Percentiles rank a stretch among this genome's conserved stretches.
These are phyloP conservation scores for Macrosteles quadrilineatus DNA, from an alignment of 1,140 invertebrate genomes.

Conservation along the genomic window DNA sequence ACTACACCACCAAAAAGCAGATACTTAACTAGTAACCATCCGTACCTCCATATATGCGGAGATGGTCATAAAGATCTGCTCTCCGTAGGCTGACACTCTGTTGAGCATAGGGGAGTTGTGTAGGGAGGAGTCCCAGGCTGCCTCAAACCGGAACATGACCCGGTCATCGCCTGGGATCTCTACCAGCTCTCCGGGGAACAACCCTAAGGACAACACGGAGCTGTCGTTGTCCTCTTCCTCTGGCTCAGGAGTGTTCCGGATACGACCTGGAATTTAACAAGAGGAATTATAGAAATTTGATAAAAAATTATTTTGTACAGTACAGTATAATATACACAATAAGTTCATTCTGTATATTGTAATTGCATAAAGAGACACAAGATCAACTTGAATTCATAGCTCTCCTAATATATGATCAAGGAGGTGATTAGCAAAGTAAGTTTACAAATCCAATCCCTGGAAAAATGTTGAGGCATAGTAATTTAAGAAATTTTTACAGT, in stretches of 20 bases:
- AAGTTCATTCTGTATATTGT: too few species aligned
- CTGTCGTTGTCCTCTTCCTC: constrained; percentile 89
- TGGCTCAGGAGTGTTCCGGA: constrained; percentile 92
- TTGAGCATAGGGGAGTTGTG: constrained; percentile 97
- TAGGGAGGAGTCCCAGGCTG: constrained; percentile 98
- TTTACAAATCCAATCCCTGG: too few species aligned
- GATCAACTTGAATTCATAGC: too few species aligned
- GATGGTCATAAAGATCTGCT: constrained; percentile 97
- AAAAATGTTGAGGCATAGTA: too few species aligned
- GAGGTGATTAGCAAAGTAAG: too few species aligned
- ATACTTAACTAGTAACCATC: too few species aligned
- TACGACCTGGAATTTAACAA: constrained; percentile 66
- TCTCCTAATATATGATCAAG: too few species aligned
- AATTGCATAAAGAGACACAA: too few species aligned
- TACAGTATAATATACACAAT: too few species aligned
- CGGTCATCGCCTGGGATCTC: constrained; percentile 91
- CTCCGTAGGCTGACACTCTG: constrained; percentile 91
- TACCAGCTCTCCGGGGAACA: constrained; percentile 96
- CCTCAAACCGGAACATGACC: constrained; percentile 95
- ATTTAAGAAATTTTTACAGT: too few species aligned
- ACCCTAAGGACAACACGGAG: constrained; percentile 91
- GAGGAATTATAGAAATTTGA: constrained; percentile 1
- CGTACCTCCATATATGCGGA: constrained; percentile 96
- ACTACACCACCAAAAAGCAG: too few species aligned
- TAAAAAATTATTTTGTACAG: neutral